Percentiles rank a stretch among this genome's conserved stretches.
These are phyloP conservation scores for Eptesicus fuscus DNA, from an alignment of 2,113 vertebrate species.

Conservation along the genomic window DNA sequence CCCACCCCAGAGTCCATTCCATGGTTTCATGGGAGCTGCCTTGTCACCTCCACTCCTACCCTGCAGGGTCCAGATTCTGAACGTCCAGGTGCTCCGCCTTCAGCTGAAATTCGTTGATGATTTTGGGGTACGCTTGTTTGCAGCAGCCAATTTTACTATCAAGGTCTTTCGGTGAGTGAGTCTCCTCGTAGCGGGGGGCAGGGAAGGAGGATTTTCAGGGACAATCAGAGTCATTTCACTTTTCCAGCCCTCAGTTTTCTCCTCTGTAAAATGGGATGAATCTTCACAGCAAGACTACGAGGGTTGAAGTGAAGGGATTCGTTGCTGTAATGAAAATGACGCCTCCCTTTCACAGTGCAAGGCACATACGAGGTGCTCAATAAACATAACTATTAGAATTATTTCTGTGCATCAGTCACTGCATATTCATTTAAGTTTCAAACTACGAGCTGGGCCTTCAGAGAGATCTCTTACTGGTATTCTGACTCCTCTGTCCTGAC, in stretches of 20 bases:
- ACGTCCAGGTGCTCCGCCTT: slow-evolving; percentile 19
- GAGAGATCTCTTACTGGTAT: not conserved
- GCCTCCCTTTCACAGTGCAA: not conserved
- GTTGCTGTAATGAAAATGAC: not conserved
- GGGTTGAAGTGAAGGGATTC: not conserved
- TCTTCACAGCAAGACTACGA: not conserved
- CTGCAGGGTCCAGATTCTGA: slow-evolving; percentile 60
- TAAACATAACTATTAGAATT: not conserved
- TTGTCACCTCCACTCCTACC: not conserved
- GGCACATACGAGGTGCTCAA: not conserved
- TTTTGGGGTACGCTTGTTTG: slow-evolving; percentile 53
- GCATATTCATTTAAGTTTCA: not conserved
- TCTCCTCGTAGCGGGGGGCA: not conserved
- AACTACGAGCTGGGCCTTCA: not conserved
- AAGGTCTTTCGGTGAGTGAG: slow-evolving; percentile 63
- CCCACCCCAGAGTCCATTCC: not conserved
- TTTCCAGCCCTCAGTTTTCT: not conserved
- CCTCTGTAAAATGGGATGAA: not conserved
- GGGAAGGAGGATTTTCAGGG: not conserved
- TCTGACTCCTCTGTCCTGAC: not conserved
- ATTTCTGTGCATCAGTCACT: not conserved
- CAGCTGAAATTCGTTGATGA: slow-evolving; percentile 59
- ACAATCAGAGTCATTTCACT: not conserved
- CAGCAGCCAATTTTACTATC: slow-evolving; percentile 58
- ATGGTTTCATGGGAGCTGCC: not conserved